Evolutionary conservation across 2,797 vertebrate genomes (phyloP).

Genomic region (Lagorchestes hirsutus): DNA sequence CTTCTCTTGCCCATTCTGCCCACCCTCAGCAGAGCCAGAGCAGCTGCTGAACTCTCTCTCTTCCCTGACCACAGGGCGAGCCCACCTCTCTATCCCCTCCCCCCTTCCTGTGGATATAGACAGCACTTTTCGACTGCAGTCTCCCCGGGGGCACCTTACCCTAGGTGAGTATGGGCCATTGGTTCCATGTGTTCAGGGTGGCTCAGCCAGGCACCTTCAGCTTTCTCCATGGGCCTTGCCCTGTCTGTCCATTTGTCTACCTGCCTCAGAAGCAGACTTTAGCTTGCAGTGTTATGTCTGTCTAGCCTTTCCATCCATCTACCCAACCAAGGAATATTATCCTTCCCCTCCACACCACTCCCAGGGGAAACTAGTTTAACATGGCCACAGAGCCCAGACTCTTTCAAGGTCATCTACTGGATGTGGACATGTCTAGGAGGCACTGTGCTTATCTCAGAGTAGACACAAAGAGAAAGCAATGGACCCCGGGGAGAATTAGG

Average conservation of each 20-base stretch:
- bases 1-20: constrained; percentile 30
- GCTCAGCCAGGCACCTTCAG: constrained; percentile 79
- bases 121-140: constrained; percentile 94
- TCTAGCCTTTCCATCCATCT: background rate
- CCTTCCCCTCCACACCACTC: background rate
- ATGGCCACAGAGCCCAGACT: background rate
- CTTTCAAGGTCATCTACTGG: background rate
- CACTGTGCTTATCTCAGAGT: background rate
- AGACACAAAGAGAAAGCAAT: background rate
- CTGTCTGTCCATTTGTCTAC: constrained; percentile 72
- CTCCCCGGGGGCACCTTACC: constrained; percentile 94
- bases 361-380: background rate
- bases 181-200: constrained; percentile 75
- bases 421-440: background rate
- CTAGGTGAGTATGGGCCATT: constrained; percentile 93
- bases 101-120: constrained; percentile 98
- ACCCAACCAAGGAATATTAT: background rate
- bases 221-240: constrained; percentile 81
- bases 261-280: constrained; percentile 31
- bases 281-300: constrained; percentile 23
- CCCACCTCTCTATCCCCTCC: constrained; percentile 96
- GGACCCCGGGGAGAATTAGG: background rate
- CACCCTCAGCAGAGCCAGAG: constrained; percentile 51
- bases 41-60: constrained; percentile 66
- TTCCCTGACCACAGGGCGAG: constrained; percentile 96